Conservation (phyloP, 1,140 invertebrate species). For the Linepithema humile region DNA sequence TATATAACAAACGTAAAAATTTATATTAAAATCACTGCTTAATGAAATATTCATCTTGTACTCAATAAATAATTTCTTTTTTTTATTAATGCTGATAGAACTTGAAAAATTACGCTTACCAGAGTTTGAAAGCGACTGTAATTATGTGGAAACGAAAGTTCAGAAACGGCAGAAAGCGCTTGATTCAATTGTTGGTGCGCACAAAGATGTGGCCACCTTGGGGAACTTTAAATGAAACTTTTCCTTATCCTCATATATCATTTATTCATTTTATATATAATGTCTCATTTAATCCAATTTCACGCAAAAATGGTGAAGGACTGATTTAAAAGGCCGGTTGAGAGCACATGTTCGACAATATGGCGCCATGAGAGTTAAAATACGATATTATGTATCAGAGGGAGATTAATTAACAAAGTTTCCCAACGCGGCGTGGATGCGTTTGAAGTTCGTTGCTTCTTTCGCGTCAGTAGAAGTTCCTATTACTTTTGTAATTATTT, state of each 20-base stretch:
- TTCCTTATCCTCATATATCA: neutral
- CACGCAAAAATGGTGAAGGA: neutral
- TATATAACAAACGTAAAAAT: no score
- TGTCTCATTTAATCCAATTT: neutral
- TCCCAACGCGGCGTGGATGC: neutral
- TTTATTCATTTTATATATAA: neutral
- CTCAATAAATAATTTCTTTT: no score
- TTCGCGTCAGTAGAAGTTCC: constrained; percentile 9
- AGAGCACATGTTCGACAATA: constrained; percentile 23
- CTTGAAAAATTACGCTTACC: no score
- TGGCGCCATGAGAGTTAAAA: constrained; percentile 21
- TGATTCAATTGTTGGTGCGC: no score
- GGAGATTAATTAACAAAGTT: constrained; percentile 44
- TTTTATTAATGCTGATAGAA: no score
- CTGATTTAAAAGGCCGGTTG: neutral
- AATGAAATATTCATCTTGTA: no score
- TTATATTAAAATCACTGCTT: no score
- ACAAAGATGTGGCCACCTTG: neutral
- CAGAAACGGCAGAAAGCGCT: no score
- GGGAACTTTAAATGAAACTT: neutral
- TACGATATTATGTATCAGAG: constrained; percentile 32
- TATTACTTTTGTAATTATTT: neutral
- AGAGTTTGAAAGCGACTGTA: no score
- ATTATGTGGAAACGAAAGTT: no score
- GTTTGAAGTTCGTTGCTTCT: constrained; percentile 22